Percentiles rank a stretch among this genome's conserved stretches.
Evolutionary conservation across 1,140 invertebrate genomes (phyloP).

Genomic region (Chironomus striatipennis): DNA sequence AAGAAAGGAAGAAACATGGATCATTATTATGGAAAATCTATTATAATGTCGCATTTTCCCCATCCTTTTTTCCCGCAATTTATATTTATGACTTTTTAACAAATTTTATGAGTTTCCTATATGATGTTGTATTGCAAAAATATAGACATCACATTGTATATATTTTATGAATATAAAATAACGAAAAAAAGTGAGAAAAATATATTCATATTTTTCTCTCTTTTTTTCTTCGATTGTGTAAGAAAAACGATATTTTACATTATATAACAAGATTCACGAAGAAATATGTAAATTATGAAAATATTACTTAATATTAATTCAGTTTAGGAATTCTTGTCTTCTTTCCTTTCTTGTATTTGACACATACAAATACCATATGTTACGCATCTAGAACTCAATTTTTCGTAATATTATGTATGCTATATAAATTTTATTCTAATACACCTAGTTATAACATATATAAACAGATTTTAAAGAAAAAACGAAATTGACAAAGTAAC

Average conservation of each 20-base stretch:
- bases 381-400: conserved; percentile 7
- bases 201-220: neutral
- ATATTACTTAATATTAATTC: conserved; percentile 22
- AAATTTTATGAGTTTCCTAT: conserved; percentile 22
- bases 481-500: no score
- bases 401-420: neutral
- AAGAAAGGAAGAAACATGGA: neutral
- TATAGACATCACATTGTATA: neutral
- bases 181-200: neutral
- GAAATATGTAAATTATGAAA: conserved; percentile 20
- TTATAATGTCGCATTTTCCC: conserved; percentile 11
- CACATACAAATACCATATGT: neutral
- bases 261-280: neutral
- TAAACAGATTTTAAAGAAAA: no score
- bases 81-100: conserved; percentile 22
- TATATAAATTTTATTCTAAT: no score
- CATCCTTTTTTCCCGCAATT: neutral
- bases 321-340: neutral
- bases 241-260: conserved; percentile 7
- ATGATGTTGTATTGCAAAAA: neutral
- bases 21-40: conserved; percentile 19
- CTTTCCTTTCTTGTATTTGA: no score
- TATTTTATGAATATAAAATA: neutral
- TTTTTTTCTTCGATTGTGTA: neutral
- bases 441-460: no score